Percentiles rank a stretch among this genome's conserved stretches.
Evolutionary conservation across 2,113 vertebrate genomes (phyloP).

Genomic region (Hoplias malabaricus): DNA sequence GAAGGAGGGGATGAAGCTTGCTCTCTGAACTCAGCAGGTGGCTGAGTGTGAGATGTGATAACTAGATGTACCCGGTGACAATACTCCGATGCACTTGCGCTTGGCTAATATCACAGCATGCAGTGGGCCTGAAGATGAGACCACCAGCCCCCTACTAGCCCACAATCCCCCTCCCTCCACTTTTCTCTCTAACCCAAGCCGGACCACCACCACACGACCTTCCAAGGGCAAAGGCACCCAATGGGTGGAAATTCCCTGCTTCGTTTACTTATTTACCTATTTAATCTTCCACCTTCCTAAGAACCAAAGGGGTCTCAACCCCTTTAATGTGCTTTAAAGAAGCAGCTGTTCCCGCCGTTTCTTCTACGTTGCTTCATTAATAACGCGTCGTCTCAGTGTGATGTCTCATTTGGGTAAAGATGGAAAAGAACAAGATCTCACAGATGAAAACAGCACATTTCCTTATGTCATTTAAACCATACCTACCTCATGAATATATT

Average conservation of each 20-base stretch:
- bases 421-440: background rate
- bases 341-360: background rate
- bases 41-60: slow-evolving; percentile 71
- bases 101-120: slow-evolving; percentile 70
- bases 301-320: background rate
- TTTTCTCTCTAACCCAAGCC: slow-evolving; percentile 41
- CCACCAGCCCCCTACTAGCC: slow-evolving; percentile 28
- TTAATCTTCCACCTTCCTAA: background rate
- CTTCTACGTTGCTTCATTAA: background rate
- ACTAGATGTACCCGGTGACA: slow-evolving; percentile 74
- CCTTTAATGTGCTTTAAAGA: background rate
- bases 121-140: slow-evolving; percentile 59
- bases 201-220: slow-evolving; percentile 38
- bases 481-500: too few relatives aligned
- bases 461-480: too few relatives aligned
- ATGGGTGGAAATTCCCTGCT: background rate
- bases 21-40: slow-evolving; percentile 77
- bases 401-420: background rate
- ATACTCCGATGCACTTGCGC: slow-evolving; percentile 62
- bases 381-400: background rate
- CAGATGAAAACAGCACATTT: background rate
- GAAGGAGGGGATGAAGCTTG: slow-evolving; percentile 62
- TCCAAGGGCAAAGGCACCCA: slow-evolving; percentile 26
- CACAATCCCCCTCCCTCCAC: slow-evolving; percentile 6
- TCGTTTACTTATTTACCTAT: slow-evolving; percentile 29